Conservation (phyloP, 2,888 invertebrate species). For the Lamellibrachia satsuma region DNA sequence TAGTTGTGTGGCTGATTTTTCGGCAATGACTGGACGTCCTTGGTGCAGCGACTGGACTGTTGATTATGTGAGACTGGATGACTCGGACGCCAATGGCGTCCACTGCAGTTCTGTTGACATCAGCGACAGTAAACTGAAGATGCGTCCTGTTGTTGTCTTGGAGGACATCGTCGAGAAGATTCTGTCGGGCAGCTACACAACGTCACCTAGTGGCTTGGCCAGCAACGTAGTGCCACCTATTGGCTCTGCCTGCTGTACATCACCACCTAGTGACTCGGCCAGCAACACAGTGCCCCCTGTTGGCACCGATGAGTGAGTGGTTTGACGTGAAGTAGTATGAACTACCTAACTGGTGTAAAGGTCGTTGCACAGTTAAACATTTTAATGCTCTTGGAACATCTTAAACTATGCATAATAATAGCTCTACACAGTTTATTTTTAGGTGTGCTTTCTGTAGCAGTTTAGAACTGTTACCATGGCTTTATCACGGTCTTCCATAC, state of each 20-base stretch:
- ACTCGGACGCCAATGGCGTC: not conserved
- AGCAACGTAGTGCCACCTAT: not conserved
- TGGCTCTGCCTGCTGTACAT: too few species aligned
- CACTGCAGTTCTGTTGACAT: constrained; percentile 12
- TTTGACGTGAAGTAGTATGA: not conserved
- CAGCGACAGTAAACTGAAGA: not conserved
- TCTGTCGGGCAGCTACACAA: not conserved
- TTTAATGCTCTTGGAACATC: not conserved
- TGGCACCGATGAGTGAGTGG: not conserved
- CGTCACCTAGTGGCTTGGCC: not conserved
- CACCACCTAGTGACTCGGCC: too few species aligned
- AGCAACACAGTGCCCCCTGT: not conserved
- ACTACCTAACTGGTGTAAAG: not conserved
- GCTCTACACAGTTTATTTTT: not conserved
- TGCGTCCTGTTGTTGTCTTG: not conserved
- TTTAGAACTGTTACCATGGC: not conserved
- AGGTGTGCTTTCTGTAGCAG: not conserved
- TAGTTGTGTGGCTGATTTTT: not conserved
- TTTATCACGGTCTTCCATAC: not conserved
- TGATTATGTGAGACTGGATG: not conserved
- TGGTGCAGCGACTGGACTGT: not conserved
- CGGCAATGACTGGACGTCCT: not conserved
- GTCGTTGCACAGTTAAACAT: not conserved
- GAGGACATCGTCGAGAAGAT: not conserved
- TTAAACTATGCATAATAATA: not conserved